Evolutionary conservation across 2,797 vertebrate genomes (phyloP), one percentile per base, ranked within the genome.

Genomic region (Allobates femoralis): DNA sequence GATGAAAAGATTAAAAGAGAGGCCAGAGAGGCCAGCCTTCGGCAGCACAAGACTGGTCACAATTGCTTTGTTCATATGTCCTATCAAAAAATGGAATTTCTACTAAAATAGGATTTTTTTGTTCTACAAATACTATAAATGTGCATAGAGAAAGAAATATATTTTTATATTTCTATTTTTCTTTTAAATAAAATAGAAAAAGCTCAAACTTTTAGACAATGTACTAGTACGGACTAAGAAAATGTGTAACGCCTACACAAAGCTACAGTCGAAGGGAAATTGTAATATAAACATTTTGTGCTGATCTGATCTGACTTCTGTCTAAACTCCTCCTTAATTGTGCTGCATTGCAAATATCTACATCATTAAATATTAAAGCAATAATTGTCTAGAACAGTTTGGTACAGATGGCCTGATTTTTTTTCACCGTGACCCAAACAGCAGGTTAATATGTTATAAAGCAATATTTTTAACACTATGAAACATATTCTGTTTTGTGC

Each of bases 311-410:
- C 18, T 12, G 67, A 41, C 32, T 41, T 41, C 12, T 71, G 2
- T 41, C 7, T 41, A 41, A 71, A 71, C 34, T 41, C 67, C 21
- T 71, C 34, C 34, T 34, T 37, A 34, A 10, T 41, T 41, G 34
- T 71, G 67, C 67, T 69, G 67, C 32, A 69, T 19, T 69, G 67
- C 67, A 69, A 37, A 41, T 71, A 41, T 41, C 37, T 21, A 41
- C 66, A 21, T n/a, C 14, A 66, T 66, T 66, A 66, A 66, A 41
- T 41, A 71, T 41, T 71, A 71, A 71, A 71, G 41, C 32, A 23
- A 41, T 37, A 41, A 28, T 69, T 23, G 67, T 71, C 67, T 41
- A 21, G 19, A 37, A 41, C 67, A 71, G 34, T 37, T 71, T 71
- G 67, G 67, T 23, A 71, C 67, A 37, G 6, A 66, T 30, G 28